phyloP scores from a whole-genome alignment of 2,888 invertebrate genomes.

The Netelia melanura region DNA sequence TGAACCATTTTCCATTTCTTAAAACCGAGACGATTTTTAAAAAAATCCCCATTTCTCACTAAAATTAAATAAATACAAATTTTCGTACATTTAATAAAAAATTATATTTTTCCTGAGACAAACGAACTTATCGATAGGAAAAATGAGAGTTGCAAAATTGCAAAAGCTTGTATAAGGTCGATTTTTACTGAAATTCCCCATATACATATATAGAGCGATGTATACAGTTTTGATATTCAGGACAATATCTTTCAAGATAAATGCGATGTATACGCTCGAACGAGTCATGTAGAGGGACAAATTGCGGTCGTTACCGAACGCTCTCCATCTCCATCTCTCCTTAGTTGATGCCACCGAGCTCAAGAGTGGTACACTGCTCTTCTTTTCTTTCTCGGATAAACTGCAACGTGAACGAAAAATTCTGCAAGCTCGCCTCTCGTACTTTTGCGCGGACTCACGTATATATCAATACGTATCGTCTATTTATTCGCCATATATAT shows the following conservation, averaged over 20 bases:
- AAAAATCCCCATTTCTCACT: no score
- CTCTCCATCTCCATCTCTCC: constrained; percentile 15
- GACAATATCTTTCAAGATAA: constrained; percentile 41
- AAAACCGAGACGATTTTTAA: no score
- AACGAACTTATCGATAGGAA: no score
- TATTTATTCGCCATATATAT: neutral
- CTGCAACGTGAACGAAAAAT: constrained; percentile 53
- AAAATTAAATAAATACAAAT: no score
- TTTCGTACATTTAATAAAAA: no score
- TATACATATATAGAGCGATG: neutral
- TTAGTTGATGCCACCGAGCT: constrained; percentile 1
- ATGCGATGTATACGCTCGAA: constrained; percentile 37
- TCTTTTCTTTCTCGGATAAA: constrained; percentile 33
- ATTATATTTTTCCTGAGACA: no score
- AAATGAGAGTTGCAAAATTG: neutral
- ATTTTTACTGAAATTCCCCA: neutral
- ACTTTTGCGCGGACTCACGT: constrained; percentile 5
- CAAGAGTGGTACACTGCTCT: constrained; percentile 21
- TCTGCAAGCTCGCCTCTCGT: constrained; percentile 45
- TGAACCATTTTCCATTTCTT: no score
- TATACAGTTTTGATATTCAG: neutral
- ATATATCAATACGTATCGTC: neutral
- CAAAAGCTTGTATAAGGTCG: neutral
- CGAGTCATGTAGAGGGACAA: constrained; percentile 30
- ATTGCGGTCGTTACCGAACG: constrained; percentile 46